phyloP scores from a whole-genome alignment of 2,797 vertebrate genomes.

The Menidia menidia region DNA sequence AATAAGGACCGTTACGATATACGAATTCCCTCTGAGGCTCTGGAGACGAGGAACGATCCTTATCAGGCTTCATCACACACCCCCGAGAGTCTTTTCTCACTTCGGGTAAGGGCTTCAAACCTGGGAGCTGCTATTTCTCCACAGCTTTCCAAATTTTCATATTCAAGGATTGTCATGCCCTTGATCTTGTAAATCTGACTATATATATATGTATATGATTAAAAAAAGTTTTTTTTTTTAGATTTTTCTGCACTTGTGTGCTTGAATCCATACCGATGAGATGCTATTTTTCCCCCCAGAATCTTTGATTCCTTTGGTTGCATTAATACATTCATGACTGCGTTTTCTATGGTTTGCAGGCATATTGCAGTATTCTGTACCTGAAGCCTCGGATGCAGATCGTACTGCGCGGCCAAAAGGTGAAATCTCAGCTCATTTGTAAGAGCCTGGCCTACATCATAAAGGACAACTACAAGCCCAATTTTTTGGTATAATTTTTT shows the following conservation, averaged over 20 bases:
- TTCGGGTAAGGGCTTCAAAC: constrained; percentile 81
- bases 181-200: background rate
- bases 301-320: background rate
- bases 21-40: constrained; percentile 86
- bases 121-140: background rate
- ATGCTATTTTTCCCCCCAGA: background rate
- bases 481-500: constrained; percentile 89
- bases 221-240: background rate
- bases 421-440: constrained; percentile 91
- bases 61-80: constrained; percentile 79
- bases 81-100: constrained; percentile 88
- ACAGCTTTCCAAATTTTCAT: background rate
- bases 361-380: constrained; percentile 95
- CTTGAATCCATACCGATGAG: background rate
- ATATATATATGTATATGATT: background rate
- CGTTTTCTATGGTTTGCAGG: constrained; percentile 76
- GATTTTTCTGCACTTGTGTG: background rate
- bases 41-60: constrained; percentile 75
- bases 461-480: constrained; percentile 90
- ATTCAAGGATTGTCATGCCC: too few species aligned
- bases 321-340: background rate
- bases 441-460: constrained; percentile 89
- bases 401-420: constrained; percentile 90
- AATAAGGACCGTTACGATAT: constrained; percentile 90
- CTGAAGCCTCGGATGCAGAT: constrained; percentile 96